Percentiles rank a stretch among this genome's conserved stretches.
Evolutionary conservation across 92 coral and sea anemone species (phyloP).

Genomic region (Actinostola sp.): DNA sequence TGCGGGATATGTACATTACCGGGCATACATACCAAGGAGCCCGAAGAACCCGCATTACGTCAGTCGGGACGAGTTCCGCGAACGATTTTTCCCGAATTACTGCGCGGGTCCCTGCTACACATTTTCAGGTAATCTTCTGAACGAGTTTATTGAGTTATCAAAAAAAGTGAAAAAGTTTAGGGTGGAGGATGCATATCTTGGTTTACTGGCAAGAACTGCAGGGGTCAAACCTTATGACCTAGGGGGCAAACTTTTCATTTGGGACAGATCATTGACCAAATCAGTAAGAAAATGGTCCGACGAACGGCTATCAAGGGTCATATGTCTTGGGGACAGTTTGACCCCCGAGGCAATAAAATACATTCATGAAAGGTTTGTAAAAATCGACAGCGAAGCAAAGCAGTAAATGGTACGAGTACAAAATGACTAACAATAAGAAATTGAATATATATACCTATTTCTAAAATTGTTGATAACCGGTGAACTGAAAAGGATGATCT

Average conservation of each 20-base stretch:
- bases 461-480: too few relatives aligned
- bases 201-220: conserved; percentile 22
- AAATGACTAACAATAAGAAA: too few relatives aligned
- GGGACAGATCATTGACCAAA: conserved; percentile 25
- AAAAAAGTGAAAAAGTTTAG: conserved; percentile 17
- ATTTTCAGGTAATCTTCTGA: conserved; percentile 39
- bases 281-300: conserved; percentile 10
- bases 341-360: conserved; percentile 7
- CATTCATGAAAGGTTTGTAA: conserved; percentile 20
- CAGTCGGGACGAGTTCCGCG: conserved; percentile 25
- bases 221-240: conserved; percentile 28
- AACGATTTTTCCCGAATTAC: conserved; percentile 38
- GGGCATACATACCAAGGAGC: conserved; percentile 41
- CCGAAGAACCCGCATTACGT: conserved; percentile 41
- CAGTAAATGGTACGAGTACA: too few relatives aligned
- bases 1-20: conserved; percentile 47
- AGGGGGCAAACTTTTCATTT: conserved; percentile 31
- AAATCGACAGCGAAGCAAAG: too few relatives aligned
- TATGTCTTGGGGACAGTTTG: conserved; percentile 46
- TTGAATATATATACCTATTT: too few relatives aligned
- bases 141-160: conserved; percentile 17
- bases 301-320: conserved; percentile 3
- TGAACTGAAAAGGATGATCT: too few relatives aligned
- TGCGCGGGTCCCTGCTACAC: conserved; percentile 55
- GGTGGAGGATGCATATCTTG: conserved; percentile 48